Evolutionary conservation across 2,888 invertebrate species (phyloP), one percentile per base, ranked within the genome.

Genomic region (Brassicogethes aeneus): DNA sequence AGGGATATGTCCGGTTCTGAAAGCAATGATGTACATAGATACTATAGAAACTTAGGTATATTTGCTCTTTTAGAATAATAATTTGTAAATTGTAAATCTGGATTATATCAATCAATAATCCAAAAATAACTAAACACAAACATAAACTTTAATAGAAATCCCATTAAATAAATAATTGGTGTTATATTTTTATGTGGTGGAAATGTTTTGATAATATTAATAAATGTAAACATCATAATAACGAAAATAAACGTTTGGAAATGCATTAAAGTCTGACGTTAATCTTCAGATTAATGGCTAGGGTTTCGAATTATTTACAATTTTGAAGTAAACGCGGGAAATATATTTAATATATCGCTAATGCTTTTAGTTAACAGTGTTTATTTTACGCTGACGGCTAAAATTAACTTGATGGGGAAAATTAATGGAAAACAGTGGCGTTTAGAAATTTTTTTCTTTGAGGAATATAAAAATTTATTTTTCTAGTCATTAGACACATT

Each of bases 361-460:
- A 23, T 23, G 23, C 23, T 7, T 23, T 23, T 23, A 10, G 23
- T 23, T 7, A 23, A 23, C 5, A 23, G 23, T 23, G 23, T 23
- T 23, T 23, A 23, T 10, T 5, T 23, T 23, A 23, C 23, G 23
- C 5, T 23, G 23, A 5, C 5, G 23, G 10, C 23, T 14, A 42
- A 35, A 42, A 39, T 42, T 39, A 42, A 40, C 39, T 39, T 3
- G 29, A 17, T 8, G 15, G 29, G 16, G 41, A 48, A 51, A 51
- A 55, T 48, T 54, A 53, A 57, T 56, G 54, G 53, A 56, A 56
- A 49, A n/a, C n/a, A n/a, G n/a, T n/a, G n/a, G n/a, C n/a, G n/a
- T n/a, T n/a, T n/a, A n/a, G n/a, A n/a, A n/a, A n/a, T n/a, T n/a
- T n/a, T n/a, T n/a, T n/a, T n/a, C n/a, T n/a, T 51, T 54, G 39